Percentiles rank a stretch among this genome's conserved stretches.
These are phyloP conservation scores for Portevinia maculata DNA, from an alignment of 2,888 invertebrate genomes.

Conservation along the genomic window DNA sequence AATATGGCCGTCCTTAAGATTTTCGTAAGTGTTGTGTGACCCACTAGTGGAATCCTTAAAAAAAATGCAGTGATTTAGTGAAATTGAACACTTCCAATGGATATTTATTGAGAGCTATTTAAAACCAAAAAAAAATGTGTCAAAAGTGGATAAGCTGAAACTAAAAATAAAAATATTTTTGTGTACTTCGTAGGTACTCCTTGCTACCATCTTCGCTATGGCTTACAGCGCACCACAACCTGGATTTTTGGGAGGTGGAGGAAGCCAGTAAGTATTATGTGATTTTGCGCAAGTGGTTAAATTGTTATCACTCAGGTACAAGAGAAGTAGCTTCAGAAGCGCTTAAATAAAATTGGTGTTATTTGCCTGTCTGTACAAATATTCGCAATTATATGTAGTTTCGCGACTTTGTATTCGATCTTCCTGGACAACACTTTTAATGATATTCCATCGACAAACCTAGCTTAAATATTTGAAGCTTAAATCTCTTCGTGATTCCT, in stretches of 20 bases:
- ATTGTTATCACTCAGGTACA: too few relatives aligned
- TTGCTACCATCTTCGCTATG: conserved; percentile 78
- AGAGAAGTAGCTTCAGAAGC: too few relatives aligned
- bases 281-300: neutral
- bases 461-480: too few relatives aligned
- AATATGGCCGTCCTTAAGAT: conserved; percentile 80
- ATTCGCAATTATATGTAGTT: too few relatives aligned
- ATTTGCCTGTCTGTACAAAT: too few relatives aligned
- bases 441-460: too few relatives aligned
- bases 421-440: too few relatives aligned
- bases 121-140: neutral
- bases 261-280: conserved; percentile 79
- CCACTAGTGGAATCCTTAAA: conserved; percentile 9
- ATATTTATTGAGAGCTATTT: conserved; percentile 3
- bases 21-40: conserved; percentile 79
- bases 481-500: too few relatives aligned
- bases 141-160: conserved; percentile 19
- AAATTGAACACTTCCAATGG: conserved; percentile 10
- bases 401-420: too few relatives aligned
- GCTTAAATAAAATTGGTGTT: too few relatives aligned
- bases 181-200: conserved; percentile 78
- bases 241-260: conserved; percentile 79
- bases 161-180: conserved; percentile 34
- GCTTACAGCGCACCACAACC: conserved; percentile 80
- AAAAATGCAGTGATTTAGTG: conserved; percentile 19